These are phyloP conservation scores for Pyrocoelia pectoralis DNA, from an alignment of 2,888 invertebrate genomes.

Conservation along the genomic window DNA sequence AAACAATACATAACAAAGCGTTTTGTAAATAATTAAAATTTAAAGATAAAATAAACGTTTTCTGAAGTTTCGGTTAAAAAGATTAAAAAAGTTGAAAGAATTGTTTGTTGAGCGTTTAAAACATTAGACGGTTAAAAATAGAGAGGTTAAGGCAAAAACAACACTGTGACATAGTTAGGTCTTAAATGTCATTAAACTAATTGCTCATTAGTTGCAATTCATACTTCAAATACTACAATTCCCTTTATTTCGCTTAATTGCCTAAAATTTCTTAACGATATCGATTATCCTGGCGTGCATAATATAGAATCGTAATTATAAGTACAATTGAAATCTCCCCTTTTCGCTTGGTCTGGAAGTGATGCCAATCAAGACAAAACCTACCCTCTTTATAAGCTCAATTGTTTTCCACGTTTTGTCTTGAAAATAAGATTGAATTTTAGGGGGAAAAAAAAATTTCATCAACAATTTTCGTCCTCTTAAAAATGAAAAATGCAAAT, in stretches of 20 bases:
- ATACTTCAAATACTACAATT: not conserved
- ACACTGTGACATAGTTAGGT: conserved; percentile 6
- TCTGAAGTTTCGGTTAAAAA: not conserved
- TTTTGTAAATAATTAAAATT: conserved; percentile 5
- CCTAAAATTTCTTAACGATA: not conserved
- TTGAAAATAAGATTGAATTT: not conserved
- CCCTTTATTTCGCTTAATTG: conserved; percentile 1
- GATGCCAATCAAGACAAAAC: not conserved
- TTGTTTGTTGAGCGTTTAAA: conserved; percentile 10
- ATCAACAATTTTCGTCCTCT: too few relatives aligned
- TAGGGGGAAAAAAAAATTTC: not conserved
- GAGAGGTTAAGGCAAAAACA: conserved; percentile 10
- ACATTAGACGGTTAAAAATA: conserved; percentile 12
- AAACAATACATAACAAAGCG: conserved; percentile 6
- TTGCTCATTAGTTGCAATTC: conserved; percentile 10
- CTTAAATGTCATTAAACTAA: conserved; percentile 13
- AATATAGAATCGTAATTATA: conserved; percentile 1
- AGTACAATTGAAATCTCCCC: not conserved
- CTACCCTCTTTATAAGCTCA: not conserved
- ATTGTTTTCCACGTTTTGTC: conserved; percentile 1
- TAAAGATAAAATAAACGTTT: conserved; percentile 4
- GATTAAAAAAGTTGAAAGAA: conserved; percentile 3
- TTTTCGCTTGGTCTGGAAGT: not conserved
- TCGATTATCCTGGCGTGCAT: not conserved
- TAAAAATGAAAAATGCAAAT: not conserved